Evolutionary conservation across 2,888 invertebrate genomes (phyloP).

Genomic region (Drosophila demipolita): DNA sequence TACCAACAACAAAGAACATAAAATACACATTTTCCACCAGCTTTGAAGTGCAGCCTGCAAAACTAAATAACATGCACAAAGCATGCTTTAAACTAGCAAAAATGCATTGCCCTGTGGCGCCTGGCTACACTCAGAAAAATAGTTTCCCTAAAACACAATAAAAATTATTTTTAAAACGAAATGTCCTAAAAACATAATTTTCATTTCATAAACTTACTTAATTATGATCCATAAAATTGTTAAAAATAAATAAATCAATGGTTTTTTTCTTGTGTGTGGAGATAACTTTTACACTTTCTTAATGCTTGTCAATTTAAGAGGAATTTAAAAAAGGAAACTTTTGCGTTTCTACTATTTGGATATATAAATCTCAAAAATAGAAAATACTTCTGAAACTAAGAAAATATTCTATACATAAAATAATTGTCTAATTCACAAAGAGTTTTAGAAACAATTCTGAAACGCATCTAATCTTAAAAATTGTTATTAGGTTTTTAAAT

Average conservation of each 20-base stretch:
- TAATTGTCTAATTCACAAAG: background rate
- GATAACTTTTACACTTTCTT: background rate
- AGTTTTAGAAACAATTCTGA: background rate
- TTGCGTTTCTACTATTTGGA: background rate
- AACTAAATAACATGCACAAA: conserved; percentile 12
- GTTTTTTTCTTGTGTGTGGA: background rate
- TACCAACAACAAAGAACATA: conserved; percentile 16
- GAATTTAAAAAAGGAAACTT: accelerated
- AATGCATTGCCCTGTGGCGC: background rate
- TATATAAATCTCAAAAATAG: background rate
- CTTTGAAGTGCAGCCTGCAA: conserved; percentile 10
- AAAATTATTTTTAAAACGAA: background rate
- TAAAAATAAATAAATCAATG: background rate
- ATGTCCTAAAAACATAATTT: background rate
- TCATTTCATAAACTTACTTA: background rate
- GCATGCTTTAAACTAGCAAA: background rate
- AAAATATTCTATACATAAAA: no score
- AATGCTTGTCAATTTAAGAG: background rate
- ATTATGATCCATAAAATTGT: background rate
- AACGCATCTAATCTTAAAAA: accelerated
- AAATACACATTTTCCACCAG: conserved; percentile 7
- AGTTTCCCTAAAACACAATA: background rate
- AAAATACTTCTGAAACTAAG: background rate
- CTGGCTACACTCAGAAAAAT: background rate
- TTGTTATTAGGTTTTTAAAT: background rate